A percentile compares a stretch with the other conserved stretches of the same genome.
Conservation (phyloP, 2,888 invertebrate species). For the Napeogenes inachia region DNA sequence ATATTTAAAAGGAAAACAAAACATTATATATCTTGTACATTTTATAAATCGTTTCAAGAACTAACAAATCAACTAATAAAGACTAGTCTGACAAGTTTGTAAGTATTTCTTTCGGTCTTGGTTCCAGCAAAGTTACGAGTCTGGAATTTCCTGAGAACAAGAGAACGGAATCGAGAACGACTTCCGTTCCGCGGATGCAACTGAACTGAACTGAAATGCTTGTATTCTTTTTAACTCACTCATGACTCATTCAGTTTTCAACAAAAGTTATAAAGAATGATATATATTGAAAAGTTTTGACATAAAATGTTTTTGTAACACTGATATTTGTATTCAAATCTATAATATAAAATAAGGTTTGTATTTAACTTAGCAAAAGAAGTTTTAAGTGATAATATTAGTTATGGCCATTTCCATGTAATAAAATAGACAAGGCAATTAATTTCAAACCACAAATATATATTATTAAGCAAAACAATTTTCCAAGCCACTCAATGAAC, state of each 20-base stretch:
- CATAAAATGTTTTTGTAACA: background rate
- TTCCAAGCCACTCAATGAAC: constrained; percentile 10
- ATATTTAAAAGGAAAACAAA: too few relatives aligned
- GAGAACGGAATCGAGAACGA: constrained; percentile 57
- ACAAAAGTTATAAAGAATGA: background rate
- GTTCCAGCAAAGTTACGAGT: constrained; percentile 42
- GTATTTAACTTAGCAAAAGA: too few relatives aligned
- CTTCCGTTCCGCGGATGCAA: constrained; percentile 52
- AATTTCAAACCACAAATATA: background rate
- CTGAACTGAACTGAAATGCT: constrained; percentile 30
- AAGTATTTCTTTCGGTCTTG: constrained; percentile 63
- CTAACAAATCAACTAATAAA: constrained; percentile 51
- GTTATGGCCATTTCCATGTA: too few relatives aligned
- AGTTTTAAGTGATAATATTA: too few relatives aligned
- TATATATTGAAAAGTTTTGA: background rate
- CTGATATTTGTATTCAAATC: too few relatives aligned
- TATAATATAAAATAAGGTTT: too few relatives aligned
- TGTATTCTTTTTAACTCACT: constrained; percentile 25
- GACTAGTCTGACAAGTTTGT: constrained; percentile 42
- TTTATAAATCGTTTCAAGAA: too few relatives aligned
- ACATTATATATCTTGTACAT: too few relatives aligned
- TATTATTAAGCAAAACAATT: constrained; percentile 2
- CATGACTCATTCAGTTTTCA: constrained; percentile 15
- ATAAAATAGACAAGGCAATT: too few relatives aligned
- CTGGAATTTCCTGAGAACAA: constrained; percentile 53